Percentiles rank a stretch among this genome's conserved stretches.
phyloP scores from a whole-genome alignment of 2,888 invertebrate genomes.

The Cylindroiulus punctatus region DNA sequence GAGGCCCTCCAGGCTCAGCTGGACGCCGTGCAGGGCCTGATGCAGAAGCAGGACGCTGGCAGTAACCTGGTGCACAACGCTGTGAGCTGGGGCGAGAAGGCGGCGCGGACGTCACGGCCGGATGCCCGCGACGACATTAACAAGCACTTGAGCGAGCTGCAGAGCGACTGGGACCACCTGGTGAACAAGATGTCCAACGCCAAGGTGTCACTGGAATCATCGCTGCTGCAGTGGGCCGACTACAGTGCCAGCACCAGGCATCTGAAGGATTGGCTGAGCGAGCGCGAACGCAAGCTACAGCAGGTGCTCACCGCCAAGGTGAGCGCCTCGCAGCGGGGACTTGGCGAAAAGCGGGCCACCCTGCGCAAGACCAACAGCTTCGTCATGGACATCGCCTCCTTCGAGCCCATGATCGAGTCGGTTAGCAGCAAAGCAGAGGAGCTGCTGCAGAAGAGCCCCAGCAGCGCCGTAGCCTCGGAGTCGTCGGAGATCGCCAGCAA shows the following conservation, averaged over 20 bases:
- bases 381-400: conserved; percentile 95
- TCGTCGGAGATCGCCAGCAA: conserved; percentile 91
- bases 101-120: conserved; percentile 84
- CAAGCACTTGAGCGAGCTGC: conserved; percentile 85
- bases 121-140: conserved; percentile 90
- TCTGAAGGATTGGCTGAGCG: conserved; percentile 92
- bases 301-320: conserved; percentile 82
- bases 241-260: conserved; percentile 93
- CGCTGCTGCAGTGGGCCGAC: conserved; percentile 93
- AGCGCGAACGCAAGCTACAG: conserved; percentile 89
- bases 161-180: conserved; percentile 90
- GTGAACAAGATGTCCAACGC: conserved; percentile 91
- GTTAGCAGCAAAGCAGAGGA: conserved; percentile 93
- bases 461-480: conserved; percentile 63
- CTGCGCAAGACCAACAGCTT: conserved; percentile 91
- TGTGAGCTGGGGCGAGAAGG: conserved; percentile 90
- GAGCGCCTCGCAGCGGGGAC: conserved; percentile 70
- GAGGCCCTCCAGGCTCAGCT: conserved; percentile 84
- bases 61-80: conserved; percentile 87
- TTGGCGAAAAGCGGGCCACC: conserved; percentile 88
- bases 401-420: conserved; percentile 97
- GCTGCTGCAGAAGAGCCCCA: conserved; percentile 86
- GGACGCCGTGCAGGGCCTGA: conserved; percentile 77
- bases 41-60: conserved; percentile 84
- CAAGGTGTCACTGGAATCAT: conserved; percentile 89